Base-by-base conservation (phyloP, 1,140 invertebrate species). In the Neomicropteryx cornuta region DNA sequence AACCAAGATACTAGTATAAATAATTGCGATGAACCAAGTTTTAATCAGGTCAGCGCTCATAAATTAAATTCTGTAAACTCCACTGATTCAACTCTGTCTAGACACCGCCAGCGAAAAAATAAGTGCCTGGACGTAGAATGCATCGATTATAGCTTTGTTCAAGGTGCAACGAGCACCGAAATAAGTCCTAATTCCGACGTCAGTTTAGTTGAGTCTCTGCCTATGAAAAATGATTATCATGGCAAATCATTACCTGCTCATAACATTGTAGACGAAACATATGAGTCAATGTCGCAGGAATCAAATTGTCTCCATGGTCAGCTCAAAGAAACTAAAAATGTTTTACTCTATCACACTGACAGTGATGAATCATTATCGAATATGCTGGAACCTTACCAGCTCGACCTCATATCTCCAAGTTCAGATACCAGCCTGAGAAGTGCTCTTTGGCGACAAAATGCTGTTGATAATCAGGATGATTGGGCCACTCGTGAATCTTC, bases 401-500 rank as follows among this genome's bases (percentile, higher is more conserved):
- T 64, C 56, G 54, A 55, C 28, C 52, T 62, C 39, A 47, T 67
- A 43, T 48, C 58, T 28, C 56, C 50, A 39, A 56, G 54, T 36
- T 44, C 50, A 5, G 48, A 55, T 4, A 59, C 62, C 28, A 38
- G 47, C 13, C 19, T 38, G 13, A 58, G 61, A 23, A 46, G 38
- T 30, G 44, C 49, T 31, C 52, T 65, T 34, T 67, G 62, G 62
- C 55, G 64, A 1, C 64, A 66, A 47, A 56, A 67, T 49, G 64
- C 62, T 35, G 48, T 66, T 17, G 64, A 66, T 23, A 39, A 43
- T 30, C 28, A 37, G 10, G 38, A 41, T 11, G 45, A 46, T 10
- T 62, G 58, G 54, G 57, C 58, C 43, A 56, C 62, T 44, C 60
- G 62, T 5, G 64, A 66, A 48, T 63, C 59, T 4, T 56, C 62